Base-by-base conservation (phyloP, 2,797 vertebrate species). In the Sebastes taczanowskii region DNA sequence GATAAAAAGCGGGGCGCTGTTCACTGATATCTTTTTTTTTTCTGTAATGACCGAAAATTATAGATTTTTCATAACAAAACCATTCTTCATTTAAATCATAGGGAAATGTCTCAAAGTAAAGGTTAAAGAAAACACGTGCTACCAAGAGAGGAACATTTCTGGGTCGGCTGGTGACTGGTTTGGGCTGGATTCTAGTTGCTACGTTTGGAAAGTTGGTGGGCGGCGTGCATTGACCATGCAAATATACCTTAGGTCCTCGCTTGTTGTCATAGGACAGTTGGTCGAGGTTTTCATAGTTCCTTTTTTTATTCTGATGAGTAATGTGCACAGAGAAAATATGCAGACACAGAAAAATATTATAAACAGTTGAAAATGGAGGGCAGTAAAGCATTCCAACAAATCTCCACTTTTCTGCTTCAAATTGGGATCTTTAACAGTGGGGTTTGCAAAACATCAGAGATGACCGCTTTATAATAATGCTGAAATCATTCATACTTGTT, bases 271-370 rank as follows among this genome's bases (percentile, higher is more conserved):
- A 99, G 97, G 98, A 99, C 98, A 99, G 99, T 98, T 99, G 98
- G 97, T 98, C 98, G 97, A 98, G 97, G 98, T 97, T 99, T 98
- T 99, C 99, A 99, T 99, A 99, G 98, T 99, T 99, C 99, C 98
- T 99, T 97, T 99, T 99, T 99, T 99, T 99, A 99, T 97, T 99
- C 99, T 99, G 99, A 99, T 99, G 99, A 98, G 97, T 99, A 99
- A 99, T 99, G 98, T 99, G 98, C 98, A 99, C 98, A 99, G 98
- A 99, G 98, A 99, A 99, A 99, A 99, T 99, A 99, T 96, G 98
- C 97, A 99, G 98, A 99, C 98, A 99, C 97, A 99, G 98, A 99
- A 99, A 97, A 99, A 98, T 99, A 99, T 99, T 99, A 99, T 98
- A 99, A 99, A 99, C 98, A 99, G 97, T 98, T 98, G 98, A 98